Percentiles rank a stretch among this genome's conserved stretches.
phyloP scores from a whole-genome alignment of 2,797 vertebrate species.

The Hybognathus amarus region DNA sequence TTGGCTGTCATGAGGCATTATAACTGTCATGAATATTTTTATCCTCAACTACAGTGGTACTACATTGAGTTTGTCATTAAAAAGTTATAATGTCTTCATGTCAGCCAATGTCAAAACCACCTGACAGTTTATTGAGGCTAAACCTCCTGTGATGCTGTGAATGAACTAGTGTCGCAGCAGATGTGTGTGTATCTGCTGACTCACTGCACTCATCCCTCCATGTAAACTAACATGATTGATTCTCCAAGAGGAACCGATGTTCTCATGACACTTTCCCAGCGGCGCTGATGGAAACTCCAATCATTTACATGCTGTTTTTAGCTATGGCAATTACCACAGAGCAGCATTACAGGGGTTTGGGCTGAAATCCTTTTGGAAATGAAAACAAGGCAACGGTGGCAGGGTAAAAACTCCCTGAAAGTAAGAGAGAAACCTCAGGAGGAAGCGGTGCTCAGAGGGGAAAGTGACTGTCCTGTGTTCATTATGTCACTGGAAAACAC shows the following conservation, averaged over 20 bases:
- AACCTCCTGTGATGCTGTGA: background rate
- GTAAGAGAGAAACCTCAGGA: background rate
- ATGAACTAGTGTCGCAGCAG: background rate
- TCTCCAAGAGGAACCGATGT: background rate
- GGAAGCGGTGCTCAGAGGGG: background rate
- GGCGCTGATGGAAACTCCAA: background rate
- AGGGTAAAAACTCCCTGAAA: slow-evolving; percentile 6
- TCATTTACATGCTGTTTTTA: background rate
- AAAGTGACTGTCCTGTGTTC: background rate
- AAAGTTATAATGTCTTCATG: too few species aligned
- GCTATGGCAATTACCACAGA: background rate
- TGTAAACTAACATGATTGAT: background rate
- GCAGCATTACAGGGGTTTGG: background rate
- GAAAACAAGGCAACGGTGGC: background rate
- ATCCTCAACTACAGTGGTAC: too few species aligned
- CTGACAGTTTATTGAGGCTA: background rate
- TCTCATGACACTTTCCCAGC: background rate
- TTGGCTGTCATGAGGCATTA: too few species aligned
- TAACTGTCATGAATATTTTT: too few species aligned
- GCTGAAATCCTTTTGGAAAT: background rate
- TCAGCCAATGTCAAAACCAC: too few species aligned
- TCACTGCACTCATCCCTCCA: background rate
- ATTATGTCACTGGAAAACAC: slow-evolving; percentile 1
- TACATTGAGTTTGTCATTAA: too few species aligned
- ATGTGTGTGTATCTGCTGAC: background rate